Conservation (phyloP, 2,888 invertebrate genomes). For the Laspeyria flexula region DNA sequence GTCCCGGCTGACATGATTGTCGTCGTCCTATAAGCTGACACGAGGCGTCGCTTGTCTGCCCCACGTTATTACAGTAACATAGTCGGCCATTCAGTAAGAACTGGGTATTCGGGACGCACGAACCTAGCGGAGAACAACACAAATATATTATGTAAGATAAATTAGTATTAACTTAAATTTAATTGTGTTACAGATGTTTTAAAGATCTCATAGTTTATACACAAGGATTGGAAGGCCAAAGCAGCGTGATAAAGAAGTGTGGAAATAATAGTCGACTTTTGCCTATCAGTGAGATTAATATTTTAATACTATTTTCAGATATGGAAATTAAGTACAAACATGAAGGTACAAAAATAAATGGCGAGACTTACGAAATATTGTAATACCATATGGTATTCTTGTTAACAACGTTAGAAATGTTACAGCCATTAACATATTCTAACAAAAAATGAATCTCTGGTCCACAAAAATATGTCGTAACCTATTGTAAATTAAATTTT, state of each 20-base stretch:
- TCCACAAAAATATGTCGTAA: conserved; percentile 35
- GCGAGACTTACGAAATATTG: conserved; percentile 55
- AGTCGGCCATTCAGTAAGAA: conserved; percentile 63
- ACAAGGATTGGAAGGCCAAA: too few species aligned
- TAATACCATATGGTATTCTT: conserved; percentile 45
- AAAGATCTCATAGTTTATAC: too few species aligned
- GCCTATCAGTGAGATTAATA: too few species aligned
- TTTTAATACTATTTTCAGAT: too few species aligned
- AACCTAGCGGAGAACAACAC: conserved; percentile 50
- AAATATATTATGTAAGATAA: not conserved
- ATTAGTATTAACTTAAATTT: not conserved
- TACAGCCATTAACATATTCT: conserved; percentile 61
- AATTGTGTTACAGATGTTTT: too few species aligned
- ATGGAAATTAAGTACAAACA: not conserved
- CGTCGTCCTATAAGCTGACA: conserved; percentile 57
- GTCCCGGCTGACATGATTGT: conserved; percentile 63
- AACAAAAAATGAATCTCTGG: conserved; percentile 39
- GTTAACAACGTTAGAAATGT: conserved; percentile 59
- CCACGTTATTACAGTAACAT: conserved; percentile 66
- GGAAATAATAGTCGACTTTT: too few species aligned
- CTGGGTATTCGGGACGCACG: conserved; percentile 71
- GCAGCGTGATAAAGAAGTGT: too few species aligned
- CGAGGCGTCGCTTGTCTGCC: conserved; percentile 61
- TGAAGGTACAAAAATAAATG: not conserved
- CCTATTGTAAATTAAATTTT: conserved; percentile 41